Conservation (phyloP, 2,888 invertebrate species). For the Piscicola geometra region DNA sequence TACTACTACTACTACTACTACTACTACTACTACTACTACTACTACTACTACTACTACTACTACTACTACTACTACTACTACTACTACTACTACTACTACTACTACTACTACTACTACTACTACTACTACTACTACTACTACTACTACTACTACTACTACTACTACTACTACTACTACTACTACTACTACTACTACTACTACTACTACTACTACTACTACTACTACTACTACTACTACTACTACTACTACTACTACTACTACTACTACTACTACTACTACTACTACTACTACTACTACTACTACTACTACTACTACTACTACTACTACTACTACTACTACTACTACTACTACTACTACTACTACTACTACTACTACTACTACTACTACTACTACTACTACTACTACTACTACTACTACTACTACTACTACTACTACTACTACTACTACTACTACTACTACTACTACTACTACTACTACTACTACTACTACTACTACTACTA, state of each 20-base stretch:
- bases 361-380: conserved; percentile 41
- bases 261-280: conserved; percentile 37
- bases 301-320: conserved; percentile 38
- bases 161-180: conserved; percentile 40
- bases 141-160: conserved; percentile 39
- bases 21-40: conserved; percentile 41
- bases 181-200: conserved; percentile 40
- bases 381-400: conserved; percentile 36
- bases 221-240: conserved; percentile 31
- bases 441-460: conserved; percentile 36
- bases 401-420: not conserved
- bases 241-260: conserved; percentile 34
- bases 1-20: conserved; percentile 39
- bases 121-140: conserved; percentile 35
- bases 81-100: conserved; percentile 42
- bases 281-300: conserved; percentile 38
- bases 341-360: conserved; percentile 40
- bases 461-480: conserved; percentile 39
- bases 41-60: conserved; percentile 41
- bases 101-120: conserved; percentile 40
- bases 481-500: conserved; percentile 40
- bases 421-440: conserved; percentile 41
- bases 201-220: conserved; percentile 38
- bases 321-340: conserved; percentile 39
- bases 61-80: conserved; percentile 42